A percentile compares a stretch with the other conserved stretches of the same genome.
These are phyloP conservation scores for Bursaphelenchus mucronatus DNA, from an alignment of 1,140 invertebrate species.

Conservation along the genomic window DNA sequence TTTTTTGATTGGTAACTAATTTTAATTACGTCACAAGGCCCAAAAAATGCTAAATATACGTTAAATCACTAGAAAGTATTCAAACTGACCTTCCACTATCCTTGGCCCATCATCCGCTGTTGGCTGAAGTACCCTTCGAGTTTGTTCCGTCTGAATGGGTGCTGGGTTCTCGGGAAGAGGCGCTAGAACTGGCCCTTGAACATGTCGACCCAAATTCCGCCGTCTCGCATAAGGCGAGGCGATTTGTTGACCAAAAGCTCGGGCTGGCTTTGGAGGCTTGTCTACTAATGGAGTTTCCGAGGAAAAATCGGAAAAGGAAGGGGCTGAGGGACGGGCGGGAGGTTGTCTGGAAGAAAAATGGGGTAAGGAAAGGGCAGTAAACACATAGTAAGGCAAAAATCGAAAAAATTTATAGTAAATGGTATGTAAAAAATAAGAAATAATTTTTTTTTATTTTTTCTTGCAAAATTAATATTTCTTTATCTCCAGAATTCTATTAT, in stretches of 20 bases:
- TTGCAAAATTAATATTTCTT: neutral
- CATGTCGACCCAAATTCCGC: slow-evolving; percentile 6
- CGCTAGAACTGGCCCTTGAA: slow-evolving; percentile 10
- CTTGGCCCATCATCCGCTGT: neutral
- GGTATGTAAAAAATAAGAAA: neutral
- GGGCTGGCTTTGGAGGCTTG: slow-evolving; percentile 6
- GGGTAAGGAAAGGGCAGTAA: slow-evolving; percentile 4
- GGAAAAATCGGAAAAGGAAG: neutral
- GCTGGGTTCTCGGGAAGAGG: slow-evolving; percentile 10
- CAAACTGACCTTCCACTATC: neutral
- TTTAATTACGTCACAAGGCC: neutral
- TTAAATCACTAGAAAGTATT: neutral
- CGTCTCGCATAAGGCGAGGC: neutral
- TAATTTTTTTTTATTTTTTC: neutral
- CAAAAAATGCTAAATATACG: neutral
- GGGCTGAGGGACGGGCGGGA: neutral
- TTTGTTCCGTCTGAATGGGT: neutral
- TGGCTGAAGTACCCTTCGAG: neutral
- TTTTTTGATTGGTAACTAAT: neutral
- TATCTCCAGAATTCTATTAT: neutral
- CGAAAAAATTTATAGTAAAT: too few species aligned
- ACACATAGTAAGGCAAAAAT: neutral
- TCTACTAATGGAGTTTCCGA: slow-evolving; percentile 1
- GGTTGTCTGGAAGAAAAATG: neutral
- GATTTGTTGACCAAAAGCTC: slow-evolving; percentile 13